Conservation (phyloP, 1,140 invertebrate genomes). For the Littorina saxatilis region DNA sequence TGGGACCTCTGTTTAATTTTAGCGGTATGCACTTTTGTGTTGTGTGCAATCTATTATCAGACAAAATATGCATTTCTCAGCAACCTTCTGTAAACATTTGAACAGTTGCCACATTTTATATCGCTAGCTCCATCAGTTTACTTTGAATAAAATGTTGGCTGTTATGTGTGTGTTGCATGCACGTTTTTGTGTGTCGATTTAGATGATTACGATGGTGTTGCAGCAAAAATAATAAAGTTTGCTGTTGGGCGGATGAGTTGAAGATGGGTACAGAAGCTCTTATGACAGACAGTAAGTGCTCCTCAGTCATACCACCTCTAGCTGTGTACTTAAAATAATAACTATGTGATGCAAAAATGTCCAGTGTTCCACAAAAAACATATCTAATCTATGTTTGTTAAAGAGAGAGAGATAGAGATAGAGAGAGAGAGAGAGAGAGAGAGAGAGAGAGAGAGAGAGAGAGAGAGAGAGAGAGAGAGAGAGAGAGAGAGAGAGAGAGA, state of each 20-base stretch:
- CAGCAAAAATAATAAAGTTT: neutral
- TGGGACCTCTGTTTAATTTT: neutral
- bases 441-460: neutral
- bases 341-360: neutral
- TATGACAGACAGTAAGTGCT: neutral
- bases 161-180: too few species aligned
- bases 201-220: too few species aligned
- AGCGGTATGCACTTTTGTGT: neutral
- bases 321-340: neutral
- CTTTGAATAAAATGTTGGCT: too few species aligned
- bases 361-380: neutral
- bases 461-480: too few species aligned
- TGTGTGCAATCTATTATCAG: neutral
- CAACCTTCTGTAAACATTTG: neutral
- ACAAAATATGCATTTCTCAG: neutral
- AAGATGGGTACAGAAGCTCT: neutral
- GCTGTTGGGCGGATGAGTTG: neutral
- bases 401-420: too few species aligned
- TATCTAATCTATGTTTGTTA: neutral
- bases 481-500: too few species aligned
- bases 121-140: neutral
- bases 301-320: neutral
- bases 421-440: neutral
- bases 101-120: neutral
- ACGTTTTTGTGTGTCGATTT: too few species aligned